These are phyloP conservation scores for Cyanoderma ruficeps DNA, from an alignment of 2,113 vertebrate species.

Conservation along the genomic window DNA sequence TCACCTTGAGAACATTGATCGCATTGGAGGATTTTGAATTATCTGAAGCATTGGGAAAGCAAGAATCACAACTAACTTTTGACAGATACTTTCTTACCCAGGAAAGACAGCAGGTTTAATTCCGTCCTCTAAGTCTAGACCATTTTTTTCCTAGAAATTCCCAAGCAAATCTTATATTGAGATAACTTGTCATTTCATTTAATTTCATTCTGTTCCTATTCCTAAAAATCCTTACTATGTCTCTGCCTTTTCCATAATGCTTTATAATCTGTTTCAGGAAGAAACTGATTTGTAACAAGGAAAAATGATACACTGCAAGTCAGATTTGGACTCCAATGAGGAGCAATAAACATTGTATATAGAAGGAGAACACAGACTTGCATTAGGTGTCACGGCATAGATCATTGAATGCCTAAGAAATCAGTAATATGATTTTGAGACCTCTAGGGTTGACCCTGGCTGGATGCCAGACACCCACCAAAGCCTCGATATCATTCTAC, in stretches of 20 bases:
- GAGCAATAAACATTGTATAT: neutral
- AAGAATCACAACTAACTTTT: neutral
- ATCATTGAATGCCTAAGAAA: neutral
- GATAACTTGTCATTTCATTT: accelerated
- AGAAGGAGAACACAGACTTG: neutral
- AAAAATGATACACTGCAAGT: neutral
- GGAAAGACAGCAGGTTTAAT: neutral
- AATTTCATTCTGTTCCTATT: neutral
- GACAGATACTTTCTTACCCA: neutral
- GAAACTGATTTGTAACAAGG: neutral
- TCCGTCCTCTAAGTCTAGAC: neutral
- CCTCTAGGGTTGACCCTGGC: neutral
- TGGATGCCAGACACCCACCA: neutral
- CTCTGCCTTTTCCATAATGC: neutral
- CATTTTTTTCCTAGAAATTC: neutral
- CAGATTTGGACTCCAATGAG: neutral
- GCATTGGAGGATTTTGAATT: neutral
- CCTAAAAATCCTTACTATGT: neutral
- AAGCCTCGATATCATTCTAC: neutral
- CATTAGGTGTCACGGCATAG: neutral
- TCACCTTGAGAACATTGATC: neutral
- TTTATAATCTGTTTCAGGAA: neutral
- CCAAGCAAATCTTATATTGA: neutral
- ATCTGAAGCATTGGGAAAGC: accelerated
- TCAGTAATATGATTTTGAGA: neutral